phyloP scores from a whole-genome alignment of 2,888 invertebrate species.

The Platycheirus albimanus region DNA sequence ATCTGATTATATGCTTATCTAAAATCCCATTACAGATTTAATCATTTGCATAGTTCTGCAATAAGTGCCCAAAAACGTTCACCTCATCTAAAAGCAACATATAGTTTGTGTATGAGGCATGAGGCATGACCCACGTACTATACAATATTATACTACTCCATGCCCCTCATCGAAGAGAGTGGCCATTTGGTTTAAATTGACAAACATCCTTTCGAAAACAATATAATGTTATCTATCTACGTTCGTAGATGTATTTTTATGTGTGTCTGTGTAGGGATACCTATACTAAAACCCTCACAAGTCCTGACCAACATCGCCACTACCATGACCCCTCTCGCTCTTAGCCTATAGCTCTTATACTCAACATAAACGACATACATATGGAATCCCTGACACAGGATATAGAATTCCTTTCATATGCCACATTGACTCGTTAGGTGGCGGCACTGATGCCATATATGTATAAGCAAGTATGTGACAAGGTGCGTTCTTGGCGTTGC shows the following conservation, averaged over 20 bases:
- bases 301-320: conserved; percentile 6
- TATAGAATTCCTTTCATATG: conserved; percentile 32
- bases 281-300: background rate
- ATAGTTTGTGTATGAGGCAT: background rate
- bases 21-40: conserved; percentile 70
- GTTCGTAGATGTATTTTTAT: too few species aligned
- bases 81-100: conserved; percentile 20
- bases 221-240: conserved; percentile 25
- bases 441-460: conserved; percentile 11
- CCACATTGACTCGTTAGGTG: conserved; percentile 37
- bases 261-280: too few species aligned
- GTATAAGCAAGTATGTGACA: conserved; percentile 19
- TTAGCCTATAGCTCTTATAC: too few species aligned
- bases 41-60: conserved; percentile 65
- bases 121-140: background rate
- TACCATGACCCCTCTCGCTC: conserved; percentile 1
- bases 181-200: conserved; percentile 38
- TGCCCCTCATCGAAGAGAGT: conserved; percentile 13
- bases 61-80: conserved; percentile 28
- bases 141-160: background rate
- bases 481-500: conserved; percentile 48
- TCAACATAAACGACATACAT: conserved; percentile 24
- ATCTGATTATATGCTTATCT: conserved; percentile 67
- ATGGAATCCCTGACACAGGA: conserved; percentile 17
- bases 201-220: conserved; percentile 39